A percentile compares a stretch with the other conserved stretches of the same genome.
Conservation (phyloP, 2,888 invertebrate genomes). For the Apodemia mormo region DNA sequence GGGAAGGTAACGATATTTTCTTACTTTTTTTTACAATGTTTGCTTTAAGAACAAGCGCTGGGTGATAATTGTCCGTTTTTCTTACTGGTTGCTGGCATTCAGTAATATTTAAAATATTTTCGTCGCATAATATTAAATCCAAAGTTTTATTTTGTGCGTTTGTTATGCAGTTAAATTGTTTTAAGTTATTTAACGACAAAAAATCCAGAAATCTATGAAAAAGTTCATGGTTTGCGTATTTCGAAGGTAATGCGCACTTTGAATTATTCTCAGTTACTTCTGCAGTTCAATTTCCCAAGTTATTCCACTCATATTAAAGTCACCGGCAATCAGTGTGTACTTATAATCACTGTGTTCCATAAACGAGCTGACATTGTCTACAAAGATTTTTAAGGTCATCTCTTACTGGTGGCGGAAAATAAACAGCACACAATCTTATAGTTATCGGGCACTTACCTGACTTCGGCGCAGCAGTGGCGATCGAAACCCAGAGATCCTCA, state of each 20-base stretch:
- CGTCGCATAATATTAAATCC: not conserved
- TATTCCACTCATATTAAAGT: not conserved
- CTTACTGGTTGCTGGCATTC: not conserved
- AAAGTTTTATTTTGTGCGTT: not conserved
- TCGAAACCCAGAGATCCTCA: not conserved
- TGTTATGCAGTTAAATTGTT: not conserved
- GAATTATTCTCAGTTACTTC: no score
- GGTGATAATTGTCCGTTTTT: not conserved
- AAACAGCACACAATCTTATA: not conserved
- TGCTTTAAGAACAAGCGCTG: not conserved
- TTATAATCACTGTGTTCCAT: not conserved
- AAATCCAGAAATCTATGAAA: not conserved
- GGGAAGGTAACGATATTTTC: not conserved
- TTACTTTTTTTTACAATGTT: not conserved
- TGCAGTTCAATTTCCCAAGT: not conserved
- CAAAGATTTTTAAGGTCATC: not conserved
- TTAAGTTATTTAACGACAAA: not conserved
- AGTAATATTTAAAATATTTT: not conserved
- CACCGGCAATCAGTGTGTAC: not conserved
- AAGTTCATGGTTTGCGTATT: not conserved
- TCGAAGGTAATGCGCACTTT: no score
- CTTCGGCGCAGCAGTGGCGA: not conserved
- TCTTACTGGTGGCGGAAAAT: not conserved
- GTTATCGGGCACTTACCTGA: not conserved
- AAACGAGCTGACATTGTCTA: not conserved